These are phyloP conservation scores for Azorinus chamasolen DNA, from an alignment of 2,888 invertebrate species.

Conservation along the genomic window DNA sequence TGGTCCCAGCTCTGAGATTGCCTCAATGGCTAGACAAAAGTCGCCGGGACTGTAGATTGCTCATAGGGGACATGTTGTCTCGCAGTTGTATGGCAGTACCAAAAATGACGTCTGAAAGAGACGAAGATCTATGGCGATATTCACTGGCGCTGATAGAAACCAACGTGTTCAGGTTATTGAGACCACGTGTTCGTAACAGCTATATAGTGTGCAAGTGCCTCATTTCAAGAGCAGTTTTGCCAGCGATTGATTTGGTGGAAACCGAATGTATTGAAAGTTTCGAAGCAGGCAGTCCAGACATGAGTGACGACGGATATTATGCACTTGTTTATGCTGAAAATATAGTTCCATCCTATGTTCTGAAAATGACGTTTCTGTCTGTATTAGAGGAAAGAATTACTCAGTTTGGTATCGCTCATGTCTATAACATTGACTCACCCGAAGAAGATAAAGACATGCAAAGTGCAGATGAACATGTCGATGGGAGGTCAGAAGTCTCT, in stretches of 20 bases:
- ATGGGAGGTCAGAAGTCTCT: too few species aligned
- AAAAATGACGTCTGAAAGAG: conserved; percentile 39
- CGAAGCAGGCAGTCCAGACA: conserved; percentile 4
- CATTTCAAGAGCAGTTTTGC: conserved; percentile 23
- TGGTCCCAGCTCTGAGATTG: conserved; percentile 54
- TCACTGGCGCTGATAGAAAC: conserved; percentile 51
- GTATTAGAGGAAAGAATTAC: conserved; percentile 35
- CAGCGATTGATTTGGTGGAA: conserved; percentile 36
- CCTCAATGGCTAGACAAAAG: conserved; percentile 41
- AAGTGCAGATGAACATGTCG: too few species aligned
- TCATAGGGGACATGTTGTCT: conserved; percentile 27
- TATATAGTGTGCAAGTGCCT: conserved; percentile 48
- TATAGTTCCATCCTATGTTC: conserved; percentile 48
- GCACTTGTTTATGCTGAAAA: conserved; percentile 25
- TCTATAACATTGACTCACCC: conserved; percentile 6
- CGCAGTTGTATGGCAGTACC: conserved; percentile 43
- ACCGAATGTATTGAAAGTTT: conserved; percentile 12
- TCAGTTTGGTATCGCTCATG: conserved; percentile 14
- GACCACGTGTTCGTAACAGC: conserved; percentile 45
- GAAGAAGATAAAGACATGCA: too few species aligned
- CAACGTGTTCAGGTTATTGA: conserved; percentile 49
- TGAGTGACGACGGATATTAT: conserved; percentile 25
- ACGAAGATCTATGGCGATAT: conserved; percentile 56
- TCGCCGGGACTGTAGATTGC: conserved; percentile 11
- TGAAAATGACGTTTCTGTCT: conserved; percentile 56